Evolutionary conservation across 1,140 invertebrate species (phyloP).

Genomic region (Anadara kagoshimensis): DNA sequence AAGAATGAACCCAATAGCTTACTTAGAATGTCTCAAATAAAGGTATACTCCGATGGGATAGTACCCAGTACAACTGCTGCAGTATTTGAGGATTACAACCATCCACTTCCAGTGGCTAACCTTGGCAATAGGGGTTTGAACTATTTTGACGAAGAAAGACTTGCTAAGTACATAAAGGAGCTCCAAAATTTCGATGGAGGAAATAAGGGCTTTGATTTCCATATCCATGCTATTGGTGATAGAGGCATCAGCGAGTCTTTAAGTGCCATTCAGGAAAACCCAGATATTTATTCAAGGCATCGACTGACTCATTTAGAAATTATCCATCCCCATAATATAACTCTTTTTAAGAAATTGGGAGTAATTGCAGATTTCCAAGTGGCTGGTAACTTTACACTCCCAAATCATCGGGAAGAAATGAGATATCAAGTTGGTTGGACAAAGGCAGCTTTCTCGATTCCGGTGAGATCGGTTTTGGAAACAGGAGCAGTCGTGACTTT

Average conservation of each 20-base stretch:
- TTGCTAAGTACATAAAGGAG: constrained; percentile 26
- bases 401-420: not conserved
- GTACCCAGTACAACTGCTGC: constrained; percentile 38
- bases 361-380: constrained; percentile 47
- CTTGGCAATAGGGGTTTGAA: constrained; percentile 38
- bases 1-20: not conserved
- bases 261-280: constrained; percentile 32
- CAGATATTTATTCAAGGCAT: constrained; percentile 17
- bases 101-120: constrained; percentile 24
- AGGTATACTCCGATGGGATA: constrained; percentile 41
- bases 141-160: constrained; percentile 28
- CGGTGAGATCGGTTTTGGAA: constrained; percentile 19
- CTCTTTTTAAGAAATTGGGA: constrained; percentile 17
- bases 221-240: constrained; percentile 45
- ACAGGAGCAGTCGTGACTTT: constrained; percentile 27
- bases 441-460: constrained; percentile 22
- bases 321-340: constrained; percentile 13
- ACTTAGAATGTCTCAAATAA: constrained; percentile 35
- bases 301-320: constrained; percentile 41
- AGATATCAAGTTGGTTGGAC: constrained; percentile 13
- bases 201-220: constrained; percentile 36
- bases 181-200: constrained; percentile 29
- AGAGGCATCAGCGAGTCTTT: constrained; percentile 30
- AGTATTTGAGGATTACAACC: constrained; percentile 24
- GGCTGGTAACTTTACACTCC: constrained; percentile 26